Conservation (phyloP, 1,140 invertebrate genomes). For the Pseudomyrmex flavicornis region DNA sequence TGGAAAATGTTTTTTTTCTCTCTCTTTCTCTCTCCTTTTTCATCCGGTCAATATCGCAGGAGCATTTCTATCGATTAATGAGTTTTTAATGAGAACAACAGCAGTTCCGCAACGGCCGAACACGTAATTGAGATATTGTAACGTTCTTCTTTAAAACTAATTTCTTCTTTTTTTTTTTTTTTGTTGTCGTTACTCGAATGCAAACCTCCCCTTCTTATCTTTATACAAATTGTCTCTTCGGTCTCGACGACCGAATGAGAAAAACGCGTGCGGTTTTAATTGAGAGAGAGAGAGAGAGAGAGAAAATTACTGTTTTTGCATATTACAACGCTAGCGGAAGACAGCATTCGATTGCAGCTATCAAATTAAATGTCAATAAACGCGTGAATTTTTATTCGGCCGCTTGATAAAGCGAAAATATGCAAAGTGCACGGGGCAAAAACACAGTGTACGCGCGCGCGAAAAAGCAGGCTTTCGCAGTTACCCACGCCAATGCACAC, state of each 20-base stretch:
- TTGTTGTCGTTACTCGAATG: not conserved
- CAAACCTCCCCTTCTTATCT: not conserved
- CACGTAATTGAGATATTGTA: no score
- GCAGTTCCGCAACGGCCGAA: no score
- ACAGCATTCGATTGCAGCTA: not conserved
- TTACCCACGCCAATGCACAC: constrained; percentile 39
- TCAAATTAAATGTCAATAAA: not conserved
- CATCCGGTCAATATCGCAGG: constrained; percentile 25
- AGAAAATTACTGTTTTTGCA: no score
- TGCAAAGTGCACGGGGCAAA: not conserved
- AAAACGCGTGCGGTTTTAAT: no score
- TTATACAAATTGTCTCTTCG: not conserved
- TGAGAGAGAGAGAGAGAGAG: no score
- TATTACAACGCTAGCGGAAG: no score
- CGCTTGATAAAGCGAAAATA: not conserved
- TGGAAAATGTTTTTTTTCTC: constrained; percentile 43
- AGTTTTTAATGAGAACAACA: constrained; percentile 7
- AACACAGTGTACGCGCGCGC: not conserved
- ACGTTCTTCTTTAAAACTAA: not conserved
- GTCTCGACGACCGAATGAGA: no score
- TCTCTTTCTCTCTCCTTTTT: not conserved
- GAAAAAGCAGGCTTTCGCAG: not conserved
- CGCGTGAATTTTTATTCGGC: constrained; percentile 1
- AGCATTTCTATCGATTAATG: not conserved
- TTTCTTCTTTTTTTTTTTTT: not conserved